Evolutionary conservation across 30 jellyfish, hydroid and myxozoan genomes (phyloP).

Genomic region (Cassiopea xamachana): DNA sequence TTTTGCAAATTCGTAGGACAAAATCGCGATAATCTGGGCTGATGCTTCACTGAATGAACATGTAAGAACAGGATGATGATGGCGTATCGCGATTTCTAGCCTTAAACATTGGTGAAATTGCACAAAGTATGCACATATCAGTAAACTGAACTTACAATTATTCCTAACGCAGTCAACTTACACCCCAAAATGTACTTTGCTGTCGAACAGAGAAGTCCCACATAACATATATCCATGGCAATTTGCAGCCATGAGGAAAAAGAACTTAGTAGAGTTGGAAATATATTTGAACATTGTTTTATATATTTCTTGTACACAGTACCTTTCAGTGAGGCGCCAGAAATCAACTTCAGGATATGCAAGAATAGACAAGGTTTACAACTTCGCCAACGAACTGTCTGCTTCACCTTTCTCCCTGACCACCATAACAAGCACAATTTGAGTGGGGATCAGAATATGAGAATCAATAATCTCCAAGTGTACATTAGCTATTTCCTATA

Average conservation of each 20-base stretch:
- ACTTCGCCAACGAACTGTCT: slow-evolving; percentile 59
- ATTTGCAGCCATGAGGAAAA: neutral
- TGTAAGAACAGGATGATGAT: too few species aligned
- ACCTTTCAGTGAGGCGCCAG: slow-evolving; percentile 27
- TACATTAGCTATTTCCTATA: neutral
- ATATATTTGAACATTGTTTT: neutral
- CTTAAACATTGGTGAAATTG: neutral
- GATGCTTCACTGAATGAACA: too few species aligned
- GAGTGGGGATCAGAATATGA: neutral
- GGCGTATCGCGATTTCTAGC: too few species aligned
- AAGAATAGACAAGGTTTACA: slow-evolving; percentile 55
- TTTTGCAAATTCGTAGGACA: too few species aligned
- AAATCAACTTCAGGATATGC: neutral
- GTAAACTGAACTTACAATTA: neutral
- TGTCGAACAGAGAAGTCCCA: neutral
- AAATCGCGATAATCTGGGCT: too few species aligned
- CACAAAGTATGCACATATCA: neutral
- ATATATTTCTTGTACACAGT: neutral
- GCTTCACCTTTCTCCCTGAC: slow-evolving; percentile 59
- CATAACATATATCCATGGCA: neutral
- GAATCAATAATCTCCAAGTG: neutral
- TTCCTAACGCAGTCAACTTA: neutral
- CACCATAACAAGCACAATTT: slow-evolving; percentile 1
- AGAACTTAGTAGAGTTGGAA: neutral
- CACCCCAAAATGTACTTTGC: neutral